A percentile compares a stretch with the other conserved stretches of the same genome.
phyloP scores from a whole-genome alignment of 2,888 invertebrate genomes.

The Kryphioiulus occultus region DNA sequence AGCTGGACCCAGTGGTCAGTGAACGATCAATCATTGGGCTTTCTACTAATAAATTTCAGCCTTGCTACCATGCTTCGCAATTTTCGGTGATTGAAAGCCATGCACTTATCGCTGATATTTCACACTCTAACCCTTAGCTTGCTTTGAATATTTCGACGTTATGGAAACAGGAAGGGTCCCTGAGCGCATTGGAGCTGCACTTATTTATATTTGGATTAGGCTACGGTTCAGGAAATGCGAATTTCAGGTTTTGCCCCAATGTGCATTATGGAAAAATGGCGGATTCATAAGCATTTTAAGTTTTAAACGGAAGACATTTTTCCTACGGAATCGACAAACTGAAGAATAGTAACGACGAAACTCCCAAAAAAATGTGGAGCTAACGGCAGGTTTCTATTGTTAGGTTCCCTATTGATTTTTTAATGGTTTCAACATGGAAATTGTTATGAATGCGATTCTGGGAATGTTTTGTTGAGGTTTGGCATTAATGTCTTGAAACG shows the following conservation, averaged over 20 bases:
- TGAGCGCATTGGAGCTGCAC: neutral
- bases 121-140: neutral
- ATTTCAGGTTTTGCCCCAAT: neutral
- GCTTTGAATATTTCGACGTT: neutral
- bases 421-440: too few species aligned
- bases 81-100: conserved; percentile 2
- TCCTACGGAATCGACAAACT: neutral
- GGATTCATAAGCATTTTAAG: neutral
- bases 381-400: too few species aligned
- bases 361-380: too few species aligned
- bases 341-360: too few species aligned
- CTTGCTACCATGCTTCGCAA: neutral
- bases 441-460: too few species aligned
- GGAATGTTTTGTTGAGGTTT: too few species aligned
- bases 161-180: neutral
- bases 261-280: neutral
- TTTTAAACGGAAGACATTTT: neutral
- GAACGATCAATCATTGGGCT: neutral
- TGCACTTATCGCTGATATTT: neutral
- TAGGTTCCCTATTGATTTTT: too few species aligned
- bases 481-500: too few species aligned
- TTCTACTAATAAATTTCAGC: conserved; percentile 11
- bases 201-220: neutral
- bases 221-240: neutral
- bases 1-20: neutral